Conservation (phyloP, 2,888 invertebrate genomes). For the Hemistola chrysoprasaria region DNA sequence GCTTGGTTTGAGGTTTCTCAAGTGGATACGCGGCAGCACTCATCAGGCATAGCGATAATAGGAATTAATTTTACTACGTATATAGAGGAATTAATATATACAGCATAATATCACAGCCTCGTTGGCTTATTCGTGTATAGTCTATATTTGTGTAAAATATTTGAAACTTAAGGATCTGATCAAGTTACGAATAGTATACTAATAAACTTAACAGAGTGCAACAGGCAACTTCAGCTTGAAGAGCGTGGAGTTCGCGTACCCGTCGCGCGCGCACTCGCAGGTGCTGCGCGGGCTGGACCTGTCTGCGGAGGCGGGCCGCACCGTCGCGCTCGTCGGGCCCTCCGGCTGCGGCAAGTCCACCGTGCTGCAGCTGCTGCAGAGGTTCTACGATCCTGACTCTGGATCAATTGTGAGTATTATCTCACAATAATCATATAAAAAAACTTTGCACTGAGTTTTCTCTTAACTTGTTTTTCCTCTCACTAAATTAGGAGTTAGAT, state of each 20-base stretch:
- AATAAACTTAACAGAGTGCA: conserved; percentile 61
- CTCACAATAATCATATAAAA: background rate
- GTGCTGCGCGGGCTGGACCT: conserved; percentile 87
- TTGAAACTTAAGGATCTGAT: too few species aligned
- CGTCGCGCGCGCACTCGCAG: conserved; percentile 86
- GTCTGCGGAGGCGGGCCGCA: conserved; percentile 86
- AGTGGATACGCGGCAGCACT: too few species aligned
- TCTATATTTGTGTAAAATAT: too few species aligned
- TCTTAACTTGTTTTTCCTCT: conserved; percentile 84
- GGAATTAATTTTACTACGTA: too few species aligned
- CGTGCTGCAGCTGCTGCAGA: conserved; percentile 88
- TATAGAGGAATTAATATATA: too few species aligned
- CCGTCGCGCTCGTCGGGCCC: conserved; percentile 88
- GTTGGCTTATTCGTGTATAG: too few species aligned
- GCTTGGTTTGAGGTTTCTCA: too few species aligned
- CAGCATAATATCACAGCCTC: too few species aligned
- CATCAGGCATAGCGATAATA: too few species aligned
- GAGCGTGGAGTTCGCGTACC: conserved; percentile 90
- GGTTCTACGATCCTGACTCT: conserved; percentile 89
- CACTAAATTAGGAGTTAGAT: conserved; percentile 75
- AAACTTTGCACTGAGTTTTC: conserved; percentile 83
- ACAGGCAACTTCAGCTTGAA: conserved; percentile 86
- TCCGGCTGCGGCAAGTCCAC: conserved; percentile 93
- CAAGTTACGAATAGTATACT: too few species aligned
- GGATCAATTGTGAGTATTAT: conserved; percentile 68